Percentiles rank a stretch among this genome's conserved stretches.
These are phyloP conservation scores for Epizoanthus ramosus DNA, from an alignment of 92 coral and sea anemone genomes.

Conservation along the genomic window DNA sequence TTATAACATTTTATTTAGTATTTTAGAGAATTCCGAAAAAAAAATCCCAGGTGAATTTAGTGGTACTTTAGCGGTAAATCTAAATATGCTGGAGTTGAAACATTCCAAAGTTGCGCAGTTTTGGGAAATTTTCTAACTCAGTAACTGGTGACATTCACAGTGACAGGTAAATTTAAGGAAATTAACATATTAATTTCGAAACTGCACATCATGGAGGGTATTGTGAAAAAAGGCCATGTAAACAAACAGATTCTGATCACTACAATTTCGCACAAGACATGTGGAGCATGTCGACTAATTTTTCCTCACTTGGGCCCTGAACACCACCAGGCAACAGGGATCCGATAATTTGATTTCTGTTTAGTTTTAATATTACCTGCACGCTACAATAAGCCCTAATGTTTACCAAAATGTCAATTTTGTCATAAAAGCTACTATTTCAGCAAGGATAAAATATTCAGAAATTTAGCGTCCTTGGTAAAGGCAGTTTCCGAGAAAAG, in stretches of 20 bases:
- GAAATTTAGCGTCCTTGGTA: conserved; percentile 64
- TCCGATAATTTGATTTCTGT: conserved; percentile 28
- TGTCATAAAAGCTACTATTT: conserved; percentile 44
- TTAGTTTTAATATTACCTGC: conserved; percentile 23
- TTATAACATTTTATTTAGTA: no score
- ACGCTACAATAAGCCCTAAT: conserved; percentile 2
- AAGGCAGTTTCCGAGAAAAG: background rate
- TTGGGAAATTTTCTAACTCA: background rate
- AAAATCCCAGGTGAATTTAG: background rate
- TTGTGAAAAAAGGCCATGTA: background rate
- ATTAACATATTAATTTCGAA: conserved; percentile 5
- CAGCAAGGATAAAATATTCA: conserved; percentile 70
- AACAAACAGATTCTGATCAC: background rate
- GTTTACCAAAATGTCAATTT: conserved; percentile 24
- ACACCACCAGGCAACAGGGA: background rate
- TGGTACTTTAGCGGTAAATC: background rate
- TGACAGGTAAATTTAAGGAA: conserved; percentile 7
- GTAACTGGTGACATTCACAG: background rate
- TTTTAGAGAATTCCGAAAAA: background rate
- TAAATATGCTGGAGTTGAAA: background rate
- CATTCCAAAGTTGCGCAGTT: background rate
- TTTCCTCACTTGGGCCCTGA: background rate
- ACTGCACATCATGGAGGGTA: background rate
- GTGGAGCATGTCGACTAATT: background rate
- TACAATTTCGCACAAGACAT: background rate